phyloP scores from a whole-genome alignment of 2,113 vertebrate genomes.

The Gavia stellata region DNA sequence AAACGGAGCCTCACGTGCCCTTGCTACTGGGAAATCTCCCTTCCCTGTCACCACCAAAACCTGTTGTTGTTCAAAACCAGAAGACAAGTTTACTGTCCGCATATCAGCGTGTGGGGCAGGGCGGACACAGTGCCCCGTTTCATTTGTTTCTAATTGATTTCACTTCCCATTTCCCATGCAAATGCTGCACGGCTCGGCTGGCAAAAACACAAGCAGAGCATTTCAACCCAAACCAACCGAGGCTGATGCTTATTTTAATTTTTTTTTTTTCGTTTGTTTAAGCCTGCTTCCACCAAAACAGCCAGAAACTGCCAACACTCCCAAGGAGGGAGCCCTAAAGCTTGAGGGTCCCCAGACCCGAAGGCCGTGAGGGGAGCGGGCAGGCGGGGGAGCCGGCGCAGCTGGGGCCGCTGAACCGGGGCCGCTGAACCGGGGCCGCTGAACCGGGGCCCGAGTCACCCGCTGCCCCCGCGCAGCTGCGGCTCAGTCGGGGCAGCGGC shows the following conservation, averaged over 20 bases:
- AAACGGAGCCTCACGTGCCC: background rate
- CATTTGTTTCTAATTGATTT: background rate
- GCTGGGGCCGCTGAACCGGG: background rate
- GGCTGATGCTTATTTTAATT: background rate
- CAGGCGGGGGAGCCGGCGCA: background rate
- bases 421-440: no score
- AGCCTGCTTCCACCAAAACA: background rate
- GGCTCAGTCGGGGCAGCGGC: background rate
- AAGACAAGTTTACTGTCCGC: background rate
- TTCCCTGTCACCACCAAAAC: background rate
- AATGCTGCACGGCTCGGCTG: background rate
- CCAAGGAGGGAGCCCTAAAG: background rate
- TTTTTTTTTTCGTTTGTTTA: background rate
- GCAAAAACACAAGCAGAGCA: background rate
- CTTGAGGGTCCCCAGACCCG: accelerated
- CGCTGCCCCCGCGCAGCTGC: background rate
- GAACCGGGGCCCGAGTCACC: background rate
- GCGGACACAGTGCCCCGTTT: background rate
- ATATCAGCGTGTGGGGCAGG: background rate
- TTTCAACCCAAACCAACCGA: background rate
- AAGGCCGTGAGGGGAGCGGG: accelerated
- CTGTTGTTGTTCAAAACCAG: background rate
- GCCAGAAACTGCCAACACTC: background rate
- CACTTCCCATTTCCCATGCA: conserved; percentile 52
- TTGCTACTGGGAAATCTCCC: background rate